Conservation (phyloP, 2,113 vertebrate genomes). For the Percina caprodes region DNA sequence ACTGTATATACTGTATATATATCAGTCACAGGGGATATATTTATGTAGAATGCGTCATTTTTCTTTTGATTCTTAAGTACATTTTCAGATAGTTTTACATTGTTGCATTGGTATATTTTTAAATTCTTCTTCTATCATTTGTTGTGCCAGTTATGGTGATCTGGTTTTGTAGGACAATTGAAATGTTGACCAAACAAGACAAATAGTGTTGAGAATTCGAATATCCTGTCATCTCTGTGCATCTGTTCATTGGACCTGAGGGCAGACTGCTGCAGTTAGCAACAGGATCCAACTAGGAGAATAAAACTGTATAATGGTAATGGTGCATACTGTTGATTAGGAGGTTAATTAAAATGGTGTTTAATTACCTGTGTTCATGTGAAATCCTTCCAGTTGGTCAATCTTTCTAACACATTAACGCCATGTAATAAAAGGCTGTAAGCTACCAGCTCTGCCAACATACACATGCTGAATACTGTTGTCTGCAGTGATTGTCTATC, state of each 20-base stretch:
- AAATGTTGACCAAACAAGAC: not conserved
- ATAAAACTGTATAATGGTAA: constrained; percentile 5
- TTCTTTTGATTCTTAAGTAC: not conserved
- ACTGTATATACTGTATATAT: too few relatives aligned
- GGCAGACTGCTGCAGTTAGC: not conserved
- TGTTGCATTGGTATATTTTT: not conserved
- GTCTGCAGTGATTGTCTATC: constrained; percentile 15
- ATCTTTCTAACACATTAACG: constrained; percentile 13
- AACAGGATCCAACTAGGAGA: not conserved
- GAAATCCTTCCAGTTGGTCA: constrained; percentile 34
- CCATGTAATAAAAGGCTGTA: constrained; percentile 42
- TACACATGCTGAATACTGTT: not conserved
- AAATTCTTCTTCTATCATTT: not conserved
- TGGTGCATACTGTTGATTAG: constrained; percentile 22
- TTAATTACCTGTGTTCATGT: constrained; percentile 49
- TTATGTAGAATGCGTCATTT: not conserved
- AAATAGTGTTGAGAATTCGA: not conserved
- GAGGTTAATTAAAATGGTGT: constrained; percentile 28
- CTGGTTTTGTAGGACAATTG: not conserved
- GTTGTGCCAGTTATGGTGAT: not conserved
- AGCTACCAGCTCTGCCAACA: constrained; percentile 29
- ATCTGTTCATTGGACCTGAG: not conserved
- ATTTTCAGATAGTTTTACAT: not conserved
- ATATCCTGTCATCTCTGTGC: not conserved
- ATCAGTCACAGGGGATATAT: not conserved